Evolutionary conservation across 2,888 invertebrate species (phyloP), one percentile per base, ranked within the genome.

Genomic region (Cephalotes varians): DNA sequence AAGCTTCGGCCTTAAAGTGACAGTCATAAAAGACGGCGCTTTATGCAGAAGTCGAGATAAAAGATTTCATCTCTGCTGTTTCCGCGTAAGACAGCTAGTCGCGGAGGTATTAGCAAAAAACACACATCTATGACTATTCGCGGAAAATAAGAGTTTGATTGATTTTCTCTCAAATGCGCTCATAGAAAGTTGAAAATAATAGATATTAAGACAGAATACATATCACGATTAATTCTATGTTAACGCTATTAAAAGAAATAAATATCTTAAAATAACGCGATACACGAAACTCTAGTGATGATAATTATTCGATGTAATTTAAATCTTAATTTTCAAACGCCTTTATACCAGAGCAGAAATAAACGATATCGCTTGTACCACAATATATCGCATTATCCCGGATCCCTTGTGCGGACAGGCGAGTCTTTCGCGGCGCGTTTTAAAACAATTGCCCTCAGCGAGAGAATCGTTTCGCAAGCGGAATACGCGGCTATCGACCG

Each of bases 21-120:
- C 91, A 88, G 91, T 91, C 91, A 89, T 92, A 92, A 92, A 91
- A 91, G 90, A 87, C 87, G 83, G 81, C 87, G 90, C 90, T 91
- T 91, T 90, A 87, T 90, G 82, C 90, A 84, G 83, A 85, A 88
- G 87, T 88, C 79, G 85, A 86, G 88, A 91, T 91, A 90, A 91
- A 91, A 90, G 90, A 90, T 90, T 88, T 89, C 91, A 91, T 91
- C 90, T 90, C 81, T 81, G 65, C 73, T 83, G 79, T 89, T 89
- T 90, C 87, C 76, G 79, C 79, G 60, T 54, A 81, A 81, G 84
- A 81, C 86, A 86, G 87, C 73, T 56, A 84, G 85, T 83, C 84
- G 69, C 67, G 51, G 56, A 82, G 72, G 86, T 89, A 90, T 90
- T 87, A 89, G 84, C 86, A 86, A 85, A 83, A 60, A 89, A 86